Evolutionary conservation across 2,113 vertebrate species (phyloP).

Genomic region (Halcyon malimbica): DNA sequence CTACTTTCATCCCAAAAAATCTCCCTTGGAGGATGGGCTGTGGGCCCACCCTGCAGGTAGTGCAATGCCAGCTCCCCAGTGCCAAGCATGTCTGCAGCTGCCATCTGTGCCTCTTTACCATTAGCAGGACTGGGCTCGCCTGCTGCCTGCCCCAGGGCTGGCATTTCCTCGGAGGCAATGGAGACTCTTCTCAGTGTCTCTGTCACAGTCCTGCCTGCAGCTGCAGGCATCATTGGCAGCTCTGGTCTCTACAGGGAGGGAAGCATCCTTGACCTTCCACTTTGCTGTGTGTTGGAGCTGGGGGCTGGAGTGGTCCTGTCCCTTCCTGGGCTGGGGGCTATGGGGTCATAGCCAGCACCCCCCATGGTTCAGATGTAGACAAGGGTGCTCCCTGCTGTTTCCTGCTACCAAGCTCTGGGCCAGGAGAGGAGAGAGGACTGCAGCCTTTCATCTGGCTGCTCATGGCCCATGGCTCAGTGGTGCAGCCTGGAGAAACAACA

Average conservation of each 20-base stretch:
- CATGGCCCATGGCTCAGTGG: rapidly evolving
- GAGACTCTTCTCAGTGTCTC: not conserved
- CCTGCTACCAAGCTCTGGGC: not conserved
- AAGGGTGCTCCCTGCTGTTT: not conserved
- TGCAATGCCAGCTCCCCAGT: not conserved
- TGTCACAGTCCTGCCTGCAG: not conserved
- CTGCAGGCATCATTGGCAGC: not conserved
- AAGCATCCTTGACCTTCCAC: not conserved
- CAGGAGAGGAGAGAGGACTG: not conserved
- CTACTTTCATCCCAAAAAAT: not conserved
- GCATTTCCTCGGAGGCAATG: rapidly evolving
- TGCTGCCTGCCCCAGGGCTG: not conserved
- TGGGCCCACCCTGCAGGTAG: not conserved
- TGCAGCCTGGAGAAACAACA: not conserved
- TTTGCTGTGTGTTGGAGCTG: not conserved
- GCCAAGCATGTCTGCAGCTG: not conserved
- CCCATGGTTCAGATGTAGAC: not conserved
- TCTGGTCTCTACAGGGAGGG: not conserved
- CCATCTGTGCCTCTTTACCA: not conserved
- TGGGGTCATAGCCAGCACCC: not conserved
- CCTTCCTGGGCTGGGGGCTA: not conserved
- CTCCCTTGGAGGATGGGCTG: not conserved
- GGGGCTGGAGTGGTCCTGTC: not conserved
- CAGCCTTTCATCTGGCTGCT: not conserved
- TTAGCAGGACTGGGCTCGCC: rapidly evolving